A percentile compares a stretch with the other conserved stretches of the same genome.
Evolutionary conservation across 2,888 invertebrate genomes (phyloP).

Genomic region (Cheilosia soror): DNA sequence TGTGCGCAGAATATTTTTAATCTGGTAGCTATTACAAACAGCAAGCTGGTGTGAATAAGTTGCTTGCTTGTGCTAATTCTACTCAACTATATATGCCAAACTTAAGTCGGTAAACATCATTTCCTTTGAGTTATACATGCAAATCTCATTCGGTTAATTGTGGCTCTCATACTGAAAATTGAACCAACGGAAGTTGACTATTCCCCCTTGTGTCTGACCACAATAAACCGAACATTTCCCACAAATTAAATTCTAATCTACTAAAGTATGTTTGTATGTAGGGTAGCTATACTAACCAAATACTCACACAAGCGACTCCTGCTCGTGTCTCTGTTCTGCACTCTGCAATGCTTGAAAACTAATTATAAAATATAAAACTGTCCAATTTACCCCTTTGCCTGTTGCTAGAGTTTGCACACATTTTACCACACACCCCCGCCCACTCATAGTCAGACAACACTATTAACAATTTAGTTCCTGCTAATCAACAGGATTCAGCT

Average conservation of each 20-base stretch:
- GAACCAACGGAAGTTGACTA: neutral
- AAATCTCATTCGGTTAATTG: slow-evolving; percentile 53
- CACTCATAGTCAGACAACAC: slow-evolving; percentile 36
- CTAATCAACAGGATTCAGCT: slow-evolving; percentile 60
- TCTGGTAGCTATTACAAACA: too few species aligned
- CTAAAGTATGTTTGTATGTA: neutral
- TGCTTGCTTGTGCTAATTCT: too few species aligned
- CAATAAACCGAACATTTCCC: slow-evolving; percentile 42
- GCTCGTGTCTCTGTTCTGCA: neutral
- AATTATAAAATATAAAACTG: slow-evolving; percentile 60
- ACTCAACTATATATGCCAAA: slow-evolving; percentile 5
- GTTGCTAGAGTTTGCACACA: slow-evolving; percentile 31
- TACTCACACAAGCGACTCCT: neutral
- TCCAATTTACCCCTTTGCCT: slow-evolving; percentile 59
- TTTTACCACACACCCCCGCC: slow-evolving; percentile 3
- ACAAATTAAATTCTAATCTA: slow-evolving; percentile 61
- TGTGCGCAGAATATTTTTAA: too few species aligned
- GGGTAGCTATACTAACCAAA: neutral
- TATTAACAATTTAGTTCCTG: slow-evolving; percentile 61
- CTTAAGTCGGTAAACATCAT: slow-evolving; percentile 31
- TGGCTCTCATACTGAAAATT: slow-evolving; percentile 2
- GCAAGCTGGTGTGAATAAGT: too few species aligned
- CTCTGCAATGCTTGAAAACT: slow-evolving; percentile 24
- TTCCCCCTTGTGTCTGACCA: neutral
- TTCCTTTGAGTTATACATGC: slow-evolving; percentile 29